phyloP scores from a whole-genome alignment of 2,113 vertebrate genomes.

The Labrus mixtus region DNA sequence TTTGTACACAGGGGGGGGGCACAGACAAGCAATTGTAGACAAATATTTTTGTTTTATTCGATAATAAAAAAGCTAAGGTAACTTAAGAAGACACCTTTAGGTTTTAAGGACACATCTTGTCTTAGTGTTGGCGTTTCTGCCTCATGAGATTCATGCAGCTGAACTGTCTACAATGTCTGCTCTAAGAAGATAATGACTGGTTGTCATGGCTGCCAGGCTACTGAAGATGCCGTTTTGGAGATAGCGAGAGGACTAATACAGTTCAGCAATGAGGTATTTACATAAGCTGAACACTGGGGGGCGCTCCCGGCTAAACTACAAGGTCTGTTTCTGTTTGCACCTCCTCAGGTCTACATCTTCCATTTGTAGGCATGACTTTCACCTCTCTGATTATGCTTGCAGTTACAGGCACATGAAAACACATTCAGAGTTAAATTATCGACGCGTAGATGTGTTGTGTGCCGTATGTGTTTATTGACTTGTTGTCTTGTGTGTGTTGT shows the following conservation, averaged over 20 bases:
- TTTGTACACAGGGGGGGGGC: not conserved
- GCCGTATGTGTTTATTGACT: conserved; percentile 62
- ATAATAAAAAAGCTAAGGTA: not conserved
- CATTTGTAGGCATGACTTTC: conserved; percentile 15
- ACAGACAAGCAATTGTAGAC: not conserved
- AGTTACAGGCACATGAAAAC: conserved; percentile 31
- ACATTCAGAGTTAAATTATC: conserved; percentile 30
- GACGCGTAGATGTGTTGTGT: conserved; percentile 42
- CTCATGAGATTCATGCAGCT: conserved; percentile 24
- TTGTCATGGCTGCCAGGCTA: conserved; percentile 60
- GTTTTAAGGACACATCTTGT: not conserved
- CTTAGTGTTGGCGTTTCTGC: conserved; percentile 2
- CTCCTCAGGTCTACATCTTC: conserved; percentile 7
- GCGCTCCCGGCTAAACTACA: conserved; percentile 50
- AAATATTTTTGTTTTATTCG: not conserved
- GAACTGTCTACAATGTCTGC: conserved; percentile 59
- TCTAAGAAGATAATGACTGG: conserved; percentile 67
- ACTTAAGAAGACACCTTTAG: not conserved
- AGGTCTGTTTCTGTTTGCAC: not conserved
- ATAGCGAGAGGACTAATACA: conserved; percentile 28
- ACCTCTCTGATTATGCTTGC: conserved; percentile 20
- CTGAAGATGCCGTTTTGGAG: conserved; percentile 57
- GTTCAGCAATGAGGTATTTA: conserved; percentile 39
- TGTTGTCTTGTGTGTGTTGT: conserved; percentile 80
- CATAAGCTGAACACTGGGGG: conserved; percentile 59